These are phyloP conservation scores for Serinus canaria DNA, from an alignment of 2,113 vertebrate genomes.

Conservation along the genomic window DNA sequence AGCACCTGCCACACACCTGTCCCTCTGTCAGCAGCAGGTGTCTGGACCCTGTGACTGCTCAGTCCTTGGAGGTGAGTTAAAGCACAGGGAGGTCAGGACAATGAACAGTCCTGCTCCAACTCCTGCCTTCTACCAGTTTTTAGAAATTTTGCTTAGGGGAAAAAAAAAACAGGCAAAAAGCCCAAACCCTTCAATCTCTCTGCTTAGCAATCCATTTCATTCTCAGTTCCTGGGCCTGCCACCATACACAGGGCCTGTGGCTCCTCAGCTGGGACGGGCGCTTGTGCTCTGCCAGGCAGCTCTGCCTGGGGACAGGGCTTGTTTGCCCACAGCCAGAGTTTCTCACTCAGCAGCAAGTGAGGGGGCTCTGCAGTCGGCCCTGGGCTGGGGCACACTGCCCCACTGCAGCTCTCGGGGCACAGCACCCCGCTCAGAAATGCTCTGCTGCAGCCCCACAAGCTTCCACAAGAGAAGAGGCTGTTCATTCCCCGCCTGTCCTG, in stretches of 20 bases:
- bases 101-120: neutral
- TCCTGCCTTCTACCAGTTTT: neutral
- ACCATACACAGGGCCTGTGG: accelerated
- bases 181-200: neutral
- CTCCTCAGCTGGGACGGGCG: neutral
- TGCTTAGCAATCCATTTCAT: neutral
- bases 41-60: accelerated
- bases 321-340: neutral
- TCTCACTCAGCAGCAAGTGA: accelerated
- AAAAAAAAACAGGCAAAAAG: neutral
- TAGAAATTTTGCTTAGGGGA: neutral
- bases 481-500: neutral
- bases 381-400: neutral
- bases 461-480: neutral
- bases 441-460: neutral
- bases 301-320: neutral
- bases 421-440: accelerated
- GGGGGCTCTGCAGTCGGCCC: neutral
- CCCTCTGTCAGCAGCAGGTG: accelerated
- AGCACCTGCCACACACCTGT: accelerated
- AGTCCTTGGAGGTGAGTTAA: neutral
- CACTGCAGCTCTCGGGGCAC: no score
- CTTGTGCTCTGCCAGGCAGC: neutral
- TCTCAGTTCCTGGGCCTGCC: neutral
- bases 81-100: neutral